A percentile compares a stretch with the other conserved stretches of the same genome.
Conservation (phyloP, 2,797 vertebrate species). For the Buceros bicornis region DNA sequence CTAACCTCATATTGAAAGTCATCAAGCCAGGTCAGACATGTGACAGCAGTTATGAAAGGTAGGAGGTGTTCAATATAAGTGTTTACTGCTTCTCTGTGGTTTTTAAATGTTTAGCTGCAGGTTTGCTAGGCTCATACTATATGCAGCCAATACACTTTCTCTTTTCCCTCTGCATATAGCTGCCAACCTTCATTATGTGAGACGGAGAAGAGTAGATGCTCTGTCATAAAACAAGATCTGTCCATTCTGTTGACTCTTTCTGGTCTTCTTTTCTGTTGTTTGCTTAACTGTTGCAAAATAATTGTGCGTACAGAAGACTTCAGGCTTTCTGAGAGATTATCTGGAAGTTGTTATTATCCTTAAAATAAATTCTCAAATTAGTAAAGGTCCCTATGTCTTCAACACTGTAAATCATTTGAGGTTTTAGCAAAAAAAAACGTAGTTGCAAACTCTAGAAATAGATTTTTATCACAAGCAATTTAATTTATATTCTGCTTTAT, state of each 20-base stretch:
- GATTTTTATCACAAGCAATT: background rate
- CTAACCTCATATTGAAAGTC: conserved; percentile 14
- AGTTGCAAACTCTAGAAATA: background rate
- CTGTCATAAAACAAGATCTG: background rate
- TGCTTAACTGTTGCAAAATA: conserved; percentile 13
- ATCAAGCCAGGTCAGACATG: background rate
- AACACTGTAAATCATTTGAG: background rate
- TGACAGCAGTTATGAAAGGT: conserved; percentile 41
- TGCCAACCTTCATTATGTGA: background rate
- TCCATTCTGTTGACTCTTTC: background rate
- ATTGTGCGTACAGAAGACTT: conserved; percentile 28
- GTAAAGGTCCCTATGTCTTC: background rate
- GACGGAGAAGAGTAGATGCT: background rate
- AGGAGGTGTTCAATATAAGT: background rate
- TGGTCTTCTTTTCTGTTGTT: background rate
- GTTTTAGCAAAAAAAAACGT: background rate
- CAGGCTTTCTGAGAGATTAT: conserved; percentile 49
- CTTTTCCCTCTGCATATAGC: conserved; percentile 16
- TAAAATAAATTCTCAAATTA: conserved; percentile 10
- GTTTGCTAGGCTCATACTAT: conserved; percentile 23
- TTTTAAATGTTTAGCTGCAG: conserved; percentile 14
- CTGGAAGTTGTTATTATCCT: conserved; percentile 1
- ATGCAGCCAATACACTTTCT: background rate
- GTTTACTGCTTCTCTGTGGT: background rate
- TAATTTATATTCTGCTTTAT: background rate